phyloP scores from a whole-genome alignment of 2,888 invertebrate species.

The Steinernema hermaphroditum region DNA sequence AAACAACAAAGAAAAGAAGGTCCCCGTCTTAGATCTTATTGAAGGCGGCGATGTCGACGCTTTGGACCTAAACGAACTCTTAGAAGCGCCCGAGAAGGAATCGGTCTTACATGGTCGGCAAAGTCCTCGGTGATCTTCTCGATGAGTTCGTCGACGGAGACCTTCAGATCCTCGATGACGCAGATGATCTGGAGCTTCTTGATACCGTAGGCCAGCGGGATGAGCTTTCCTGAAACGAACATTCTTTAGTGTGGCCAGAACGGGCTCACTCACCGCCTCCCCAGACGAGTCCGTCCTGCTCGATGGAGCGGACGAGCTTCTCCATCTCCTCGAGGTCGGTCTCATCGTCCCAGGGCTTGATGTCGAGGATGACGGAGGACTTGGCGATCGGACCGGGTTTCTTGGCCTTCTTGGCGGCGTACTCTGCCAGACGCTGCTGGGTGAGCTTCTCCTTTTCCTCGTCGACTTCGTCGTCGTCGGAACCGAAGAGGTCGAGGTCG shows the following conservation, averaged over 20 bases:
- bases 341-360: constrained; percentile 50
- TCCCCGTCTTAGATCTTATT: constrained; percentile 58
- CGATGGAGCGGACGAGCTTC: constrained; percentile 40
- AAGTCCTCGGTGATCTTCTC: constrained; percentile 58
- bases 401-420: constrained; percentile 46
- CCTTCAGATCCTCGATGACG: constrained; percentile 63
- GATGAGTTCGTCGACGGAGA: constrained; percentile 61
- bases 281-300: constrained; percentile 46
- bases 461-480: constrained; percentile 59
- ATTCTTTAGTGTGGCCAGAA: background rate
- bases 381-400: constrained; percentile 79
- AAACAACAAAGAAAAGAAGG: constrained; percentile 3
- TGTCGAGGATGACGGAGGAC: constrained; percentile 80
- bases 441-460: constrained; percentile 55
- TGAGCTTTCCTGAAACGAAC: constrained; percentile 39
- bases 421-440: constrained; percentile 44
- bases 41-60: constrained; percentile 64
- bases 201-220: constrained; percentile 55
- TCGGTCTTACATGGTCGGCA: constrained; percentile 53
- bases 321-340: constrained; percentile 45
- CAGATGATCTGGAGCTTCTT: constrained; percentile 59
- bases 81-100: no score
- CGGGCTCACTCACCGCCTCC: constrained; percentile 35
- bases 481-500: constrained; percentile 61
- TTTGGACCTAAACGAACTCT: constrained; percentile 47